Evolutionary conservation across 2,888 invertebrate species (phyloP).

Genomic region (Eristalis intricaria): DNA sequence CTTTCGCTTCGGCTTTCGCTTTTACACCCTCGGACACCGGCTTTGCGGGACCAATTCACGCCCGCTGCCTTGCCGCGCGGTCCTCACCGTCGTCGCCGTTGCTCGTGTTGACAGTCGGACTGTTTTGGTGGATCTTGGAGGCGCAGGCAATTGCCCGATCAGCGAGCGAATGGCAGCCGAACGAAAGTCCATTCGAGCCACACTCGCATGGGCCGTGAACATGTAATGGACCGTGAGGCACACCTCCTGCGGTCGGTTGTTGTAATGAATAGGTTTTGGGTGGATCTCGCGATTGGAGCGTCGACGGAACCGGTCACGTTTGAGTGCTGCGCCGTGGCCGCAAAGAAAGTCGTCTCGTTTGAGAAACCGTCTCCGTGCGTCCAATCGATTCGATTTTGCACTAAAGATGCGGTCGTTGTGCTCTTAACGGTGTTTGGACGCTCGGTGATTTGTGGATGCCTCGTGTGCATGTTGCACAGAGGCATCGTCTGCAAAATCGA

Average conservation of each 20-base stretch:
- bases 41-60: not conserved
- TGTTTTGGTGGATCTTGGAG: not conserved
- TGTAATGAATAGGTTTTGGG: not conserved
- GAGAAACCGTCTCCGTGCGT: constrained; percentile 5
- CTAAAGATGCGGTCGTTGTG: not conserved
- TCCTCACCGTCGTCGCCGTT: not conserved
- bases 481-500: not conserved
- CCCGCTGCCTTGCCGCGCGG: not conserved
- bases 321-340: constrained; percentile 5
- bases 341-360: constrained; percentile 42
- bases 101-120: constrained; percentile 4
- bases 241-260: not conserved
- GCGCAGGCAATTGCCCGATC: not conserved
- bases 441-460: not conserved
- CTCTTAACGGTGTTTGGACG: not conserved
- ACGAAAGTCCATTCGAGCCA: not conserved
- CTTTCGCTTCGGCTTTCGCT: constrained; percentile 54
- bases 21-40: constrained; percentile 22
- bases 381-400: not conserved
- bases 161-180: not conserved
- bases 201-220: not conserved
- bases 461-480: not conserved
- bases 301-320: constrained; percentile 28
- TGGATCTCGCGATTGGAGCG: not conserved
- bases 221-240: not conserved